phyloP scores from a whole-genome alignment of 2,888 invertebrate genomes.

The Deilephila elpenor region DNA sequence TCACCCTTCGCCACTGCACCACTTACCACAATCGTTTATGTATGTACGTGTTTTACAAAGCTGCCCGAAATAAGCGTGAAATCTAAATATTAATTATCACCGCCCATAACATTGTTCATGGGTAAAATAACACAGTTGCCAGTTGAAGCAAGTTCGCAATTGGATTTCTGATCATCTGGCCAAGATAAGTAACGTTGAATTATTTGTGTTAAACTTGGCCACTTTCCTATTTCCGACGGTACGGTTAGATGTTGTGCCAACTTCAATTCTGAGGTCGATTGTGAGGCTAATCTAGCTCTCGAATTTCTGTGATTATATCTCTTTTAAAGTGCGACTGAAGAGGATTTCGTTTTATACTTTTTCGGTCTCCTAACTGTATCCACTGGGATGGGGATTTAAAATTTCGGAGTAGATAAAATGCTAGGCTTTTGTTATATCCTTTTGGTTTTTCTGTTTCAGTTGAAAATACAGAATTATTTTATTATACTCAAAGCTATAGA shows the following conservation, averaged over 20 bases:
- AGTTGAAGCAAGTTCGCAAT: conserved; percentile 51
- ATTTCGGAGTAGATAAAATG: conserved; percentile 3
- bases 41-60: no score
- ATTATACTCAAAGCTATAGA: no score
- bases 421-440: neutral
- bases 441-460: neutral
- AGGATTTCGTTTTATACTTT: conserved; percentile 7
- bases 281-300: conserved; percentile 25
- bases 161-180: conserved; percentile 56
- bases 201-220: conserved; percentile 47
- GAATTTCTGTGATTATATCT: conserved; percentile 20
- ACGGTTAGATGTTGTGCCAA: conserved; percentile 30
- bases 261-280: conserved; percentile 22
- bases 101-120: conserved; percentile 1
- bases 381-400: neutral
- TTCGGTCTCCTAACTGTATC: neutral
- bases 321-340: neutral
- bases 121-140: conserved; percentile 41
- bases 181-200: conserved; percentile 46
- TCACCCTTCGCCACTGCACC: no score
- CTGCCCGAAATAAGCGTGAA: neutral
- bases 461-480: neutral
- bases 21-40: no score
- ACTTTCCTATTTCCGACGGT: conserved; percentile 23
- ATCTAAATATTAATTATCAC: conserved; percentile 8